Base-by-base conservation (phyloP, 2,797 vertebrate species). In the Anableps anableps region DNA sequence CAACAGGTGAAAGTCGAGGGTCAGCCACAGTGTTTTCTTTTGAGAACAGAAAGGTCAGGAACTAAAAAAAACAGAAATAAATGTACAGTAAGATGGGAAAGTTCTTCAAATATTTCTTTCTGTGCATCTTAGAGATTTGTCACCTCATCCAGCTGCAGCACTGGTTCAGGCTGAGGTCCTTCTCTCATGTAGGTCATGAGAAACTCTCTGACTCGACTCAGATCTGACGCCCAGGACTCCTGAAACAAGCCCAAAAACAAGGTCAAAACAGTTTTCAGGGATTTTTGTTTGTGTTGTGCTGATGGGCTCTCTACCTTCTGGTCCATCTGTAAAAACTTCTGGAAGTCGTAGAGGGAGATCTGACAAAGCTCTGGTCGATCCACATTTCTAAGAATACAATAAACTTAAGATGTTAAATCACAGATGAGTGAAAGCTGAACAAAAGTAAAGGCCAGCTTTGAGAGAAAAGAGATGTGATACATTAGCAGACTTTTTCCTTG, bases 31-130 rank as follows among this genome's bases (percentile, higher is more conserved):
- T 97, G 89, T 99, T 99, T 94, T 99, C 98, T 92, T 97, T 99
- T 60, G 98, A 99, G 95, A 99, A 99, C 91, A 99, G 96, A 95
- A 97, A 99, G 75, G 97, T 97, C 92, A 99, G 96, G 93, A 99
- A 97, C 98, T 99, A 88, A 21, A 77, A 0, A 29, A 29, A 58
- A 64, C 31, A 75, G 29, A 74, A 51, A 73, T 47, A 71, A 0
- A 31, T 58, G 21, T 71, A 51, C 2, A 4, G n/a, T 3, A 21
- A 62, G 7, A 38, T 16, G 9, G 38, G 8, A 29, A 74, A 34
- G 48, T 5, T 26, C n/a, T 31, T 31, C 23, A 13, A 14, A n/a
- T 45, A 17, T 31, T 17, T 47, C 26, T 71, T 71, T 45, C 41
- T 41, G 41, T 74, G 34, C 19, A 48, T 70, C 48, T 76, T 53